These are phyloP conservation scores for Coecobrya sp. DNA, from an alignment of 2,888 invertebrate genomes.

Conservation along the genomic window DNA sequence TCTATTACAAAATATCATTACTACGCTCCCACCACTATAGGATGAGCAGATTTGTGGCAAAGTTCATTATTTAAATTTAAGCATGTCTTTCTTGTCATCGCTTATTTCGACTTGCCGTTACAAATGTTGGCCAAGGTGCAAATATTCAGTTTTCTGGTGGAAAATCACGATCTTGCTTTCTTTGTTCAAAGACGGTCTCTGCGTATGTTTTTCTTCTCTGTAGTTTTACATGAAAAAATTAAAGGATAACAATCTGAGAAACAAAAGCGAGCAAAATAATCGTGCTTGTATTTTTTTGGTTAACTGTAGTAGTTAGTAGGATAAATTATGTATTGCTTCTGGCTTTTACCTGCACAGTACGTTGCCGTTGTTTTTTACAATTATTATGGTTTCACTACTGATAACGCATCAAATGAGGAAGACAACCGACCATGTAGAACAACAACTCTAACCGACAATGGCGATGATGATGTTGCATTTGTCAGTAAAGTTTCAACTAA, in stretches of 20 bases:
- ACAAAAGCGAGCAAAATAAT: slow-evolving; percentile 23
- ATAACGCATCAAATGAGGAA: slow-evolving; percentile 64
- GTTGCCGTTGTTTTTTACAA: slow-evolving; percentile 36
- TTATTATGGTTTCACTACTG: slow-evolving; percentile 7
- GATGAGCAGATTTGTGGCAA: not conserved
- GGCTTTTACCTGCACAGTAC: slow-evolving; percentile 53
- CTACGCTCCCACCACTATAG: not conserved
- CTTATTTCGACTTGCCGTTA: not conserved
- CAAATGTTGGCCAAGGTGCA: slow-evolving; percentile 59
- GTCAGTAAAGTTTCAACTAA: slow-evolving; percentile 29
- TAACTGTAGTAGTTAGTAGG: slow-evolving; percentile 52
- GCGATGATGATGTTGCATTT: slow-evolving; percentile 38
- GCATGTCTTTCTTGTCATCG: slow-evolving; percentile 40
- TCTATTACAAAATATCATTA: not conserved
- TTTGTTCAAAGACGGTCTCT: not conserved
- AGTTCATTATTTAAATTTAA: not conserved
- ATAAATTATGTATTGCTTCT: slow-evolving; percentile 60
- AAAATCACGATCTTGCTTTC: slow-evolving; percentile 40
- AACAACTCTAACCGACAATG: slow-evolving; percentile 44
- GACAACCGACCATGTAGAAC: slow-evolving; percentile 45
- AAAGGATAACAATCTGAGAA: slow-evolving; percentile 2
- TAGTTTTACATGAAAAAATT: not conserved
- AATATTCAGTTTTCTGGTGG: not conserved
- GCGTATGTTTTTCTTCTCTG: not conserved
- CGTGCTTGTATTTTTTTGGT: slow-evolving; percentile 28